Conservation (phyloP, 2,888 invertebrate genomes). For the Plagiodera versicolora region DNA sequence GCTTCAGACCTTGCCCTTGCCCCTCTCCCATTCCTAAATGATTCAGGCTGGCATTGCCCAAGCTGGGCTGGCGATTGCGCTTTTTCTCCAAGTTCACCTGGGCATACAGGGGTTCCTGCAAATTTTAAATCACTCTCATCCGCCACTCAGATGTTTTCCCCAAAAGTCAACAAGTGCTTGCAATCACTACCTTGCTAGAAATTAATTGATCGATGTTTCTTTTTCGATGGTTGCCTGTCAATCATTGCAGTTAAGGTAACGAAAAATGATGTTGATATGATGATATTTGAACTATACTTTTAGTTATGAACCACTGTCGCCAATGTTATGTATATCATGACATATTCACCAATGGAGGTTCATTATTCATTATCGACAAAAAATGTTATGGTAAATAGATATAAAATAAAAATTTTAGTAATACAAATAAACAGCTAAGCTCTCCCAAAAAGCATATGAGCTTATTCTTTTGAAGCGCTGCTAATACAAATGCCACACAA, state of each 20-base stretch:
- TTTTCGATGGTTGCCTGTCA: too few relatives aligned
- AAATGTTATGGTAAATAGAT: too few relatives aligned
- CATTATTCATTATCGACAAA: not conserved
- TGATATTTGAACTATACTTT: too few relatives aligned
- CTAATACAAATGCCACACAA: not conserved
- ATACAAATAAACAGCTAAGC: not conserved
- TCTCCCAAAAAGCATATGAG: not conserved
- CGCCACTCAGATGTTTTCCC: not conserved
- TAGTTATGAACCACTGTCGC: too few relatives aligned
- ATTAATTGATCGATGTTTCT: too few relatives aligned
- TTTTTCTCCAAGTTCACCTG: slow-evolving; percentile 69
- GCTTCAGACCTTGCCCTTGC: slow-evolving; percentile 14
- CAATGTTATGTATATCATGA: too few relatives aligned
- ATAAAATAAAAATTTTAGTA: too few relatives aligned
- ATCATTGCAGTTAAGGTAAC: too few relatives aligned
- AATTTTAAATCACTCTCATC: slow-evolving; percentile 29
- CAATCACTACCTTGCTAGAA: not conserved
- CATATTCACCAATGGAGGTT: too few relatives aligned
- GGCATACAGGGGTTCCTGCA: slow-evolving; percentile 64
- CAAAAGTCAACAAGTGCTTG: slow-evolving; percentile 7
- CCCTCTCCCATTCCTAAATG: slow-evolving; percentile 46
- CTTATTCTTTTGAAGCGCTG: not conserved
- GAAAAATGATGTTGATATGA: too few relatives aligned
- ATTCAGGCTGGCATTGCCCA: slow-evolving; percentile 43
- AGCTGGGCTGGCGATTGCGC: slow-evolving; percentile 58